Percentiles rank a stretch among this genome's conserved stretches.
These are phyloP conservation scores for Epinotia ramella DNA, from an alignment of 2,888 invertebrate species.

Conservation along the genomic window DNA sequence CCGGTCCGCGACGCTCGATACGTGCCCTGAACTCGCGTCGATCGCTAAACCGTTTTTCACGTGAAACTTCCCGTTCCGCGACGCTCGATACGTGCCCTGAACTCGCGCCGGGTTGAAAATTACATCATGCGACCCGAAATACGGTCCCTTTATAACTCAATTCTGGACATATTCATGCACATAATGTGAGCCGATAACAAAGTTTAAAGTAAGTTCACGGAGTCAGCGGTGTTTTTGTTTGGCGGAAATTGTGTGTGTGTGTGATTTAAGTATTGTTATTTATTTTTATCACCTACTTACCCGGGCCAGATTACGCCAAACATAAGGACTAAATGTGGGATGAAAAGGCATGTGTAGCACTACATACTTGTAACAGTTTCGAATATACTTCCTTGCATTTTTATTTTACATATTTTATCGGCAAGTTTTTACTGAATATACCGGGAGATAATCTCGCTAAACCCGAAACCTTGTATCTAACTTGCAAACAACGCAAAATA, in stretches of 20 bases:
- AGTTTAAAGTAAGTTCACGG: conserved; percentile 37
- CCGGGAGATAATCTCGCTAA: no score
- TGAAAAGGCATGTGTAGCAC: no score
- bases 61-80: conserved; percentile 12
- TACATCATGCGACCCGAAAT: conserved; percentile 42
- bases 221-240: conserved; percentile 37
- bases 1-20: no score
- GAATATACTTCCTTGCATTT: no score
- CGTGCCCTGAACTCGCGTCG: no score
- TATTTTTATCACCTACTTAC: not conserved
- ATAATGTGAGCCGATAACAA: conserved; percentile 40
- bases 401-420: no score
- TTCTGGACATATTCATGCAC: conserved; percentile 45
- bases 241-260: not conserved
- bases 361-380: no score
- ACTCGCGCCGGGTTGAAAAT: conserved; percentile 39
- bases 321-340: no score
- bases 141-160: conserved; percentile 45
- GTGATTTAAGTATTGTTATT: not conserved
- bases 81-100: conserved; percentile 33
- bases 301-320: not conserved
- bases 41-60: conserved; percentile 26
- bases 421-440: no score
- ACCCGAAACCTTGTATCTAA: no score
- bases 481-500: no score